phyloP scores from a whole-genome alignment of 2,888 invertebrate genomes.

The Megamerina dolium region DNA sequence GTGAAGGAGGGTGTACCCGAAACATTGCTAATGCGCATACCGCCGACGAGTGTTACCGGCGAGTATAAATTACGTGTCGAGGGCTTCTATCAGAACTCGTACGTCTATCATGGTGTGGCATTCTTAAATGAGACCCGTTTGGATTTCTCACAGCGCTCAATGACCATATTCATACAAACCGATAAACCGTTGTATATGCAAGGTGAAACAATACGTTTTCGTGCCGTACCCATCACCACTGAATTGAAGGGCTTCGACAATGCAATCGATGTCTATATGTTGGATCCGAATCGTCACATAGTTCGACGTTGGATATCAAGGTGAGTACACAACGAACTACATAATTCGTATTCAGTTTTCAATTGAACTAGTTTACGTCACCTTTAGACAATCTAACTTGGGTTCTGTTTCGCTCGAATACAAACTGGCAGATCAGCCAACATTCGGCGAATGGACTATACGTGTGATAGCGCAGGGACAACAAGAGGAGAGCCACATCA shows the following conservation, averaged over 20 bases:
- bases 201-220: slow-evolving; percentile 81
- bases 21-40: slow-evolving; percentile 84
- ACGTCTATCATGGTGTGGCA: slow-evolving; percentile 75
- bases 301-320: slow-evolving; percentile 90
- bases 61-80: slow-evolving; percentile 79
- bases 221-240: slow-evolving; percentile 88
- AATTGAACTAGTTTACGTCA: not conserved
- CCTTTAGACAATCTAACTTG: slow-evolving; percentile 70
- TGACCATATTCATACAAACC: slow-evolving; percentile 92
- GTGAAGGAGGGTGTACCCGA: slow-evolving; percentile 83
- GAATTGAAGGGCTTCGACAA: slow-evolving; percentile 86
- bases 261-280: slow-evolving; percentile 85
- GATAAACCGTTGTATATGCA: slow-evolving; percentile 95
- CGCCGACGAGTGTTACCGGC: slow-evolving; percentile 75
- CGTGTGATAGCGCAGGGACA: slow-evolving; percentile 84
- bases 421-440: slow-evolving; percentile 83
- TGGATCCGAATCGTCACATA: slow-evolving; percentile 82
- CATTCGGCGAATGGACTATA: slow-evolving; percentile 88
- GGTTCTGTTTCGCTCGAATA: slow-evolving; percentile 92
- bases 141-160: slow-evolving; percentile 79
- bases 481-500: slow-evolving; percentile 75
- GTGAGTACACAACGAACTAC: slow-evolving; percentile 20
- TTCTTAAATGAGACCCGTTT: slow-evolving; percentile 84
- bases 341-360: too few species aligned
- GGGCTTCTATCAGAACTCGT: slow-evolving; percentile 62